phyloP scores from a whole-genome alignment of 2,797 vertebrate species.

The Hypotaenidia philippensis region DNA sequence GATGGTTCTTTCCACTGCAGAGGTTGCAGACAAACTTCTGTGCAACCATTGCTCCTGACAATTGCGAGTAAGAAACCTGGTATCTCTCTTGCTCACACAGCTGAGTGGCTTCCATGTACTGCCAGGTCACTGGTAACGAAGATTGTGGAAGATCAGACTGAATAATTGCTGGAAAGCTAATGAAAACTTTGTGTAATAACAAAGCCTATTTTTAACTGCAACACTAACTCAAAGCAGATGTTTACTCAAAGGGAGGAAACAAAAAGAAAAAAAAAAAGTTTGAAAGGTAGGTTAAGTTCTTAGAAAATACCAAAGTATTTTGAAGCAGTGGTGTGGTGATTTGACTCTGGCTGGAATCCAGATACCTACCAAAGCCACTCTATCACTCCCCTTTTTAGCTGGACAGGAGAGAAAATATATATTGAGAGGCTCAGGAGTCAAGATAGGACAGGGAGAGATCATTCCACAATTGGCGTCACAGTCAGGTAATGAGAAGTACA shows the following conservation, averaged over 20 bases:
- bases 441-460: no score
- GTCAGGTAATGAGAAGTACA: no score
- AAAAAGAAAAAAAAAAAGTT: neutral
- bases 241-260: neutral
- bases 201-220: neutral
- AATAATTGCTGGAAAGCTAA: neutral
- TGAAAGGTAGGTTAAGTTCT: neutral
- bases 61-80: neutral
- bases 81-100: neutral
- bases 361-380: no score
- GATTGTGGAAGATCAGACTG: neutral
- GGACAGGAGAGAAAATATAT: no score
- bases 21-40: neutral
- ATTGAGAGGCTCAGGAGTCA: no score
- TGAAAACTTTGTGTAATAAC: neutral
- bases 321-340: neutral
- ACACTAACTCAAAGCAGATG: neutral
- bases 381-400: no score
- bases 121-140: no score
- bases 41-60: neutral
- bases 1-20: neutral
- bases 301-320: neutral
- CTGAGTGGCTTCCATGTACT: neutral
- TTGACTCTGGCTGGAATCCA: no score
- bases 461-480: no score